Conservation (phyloP, 2,797 vertebrate species). For the Sternotherus odoratus region DNA sequence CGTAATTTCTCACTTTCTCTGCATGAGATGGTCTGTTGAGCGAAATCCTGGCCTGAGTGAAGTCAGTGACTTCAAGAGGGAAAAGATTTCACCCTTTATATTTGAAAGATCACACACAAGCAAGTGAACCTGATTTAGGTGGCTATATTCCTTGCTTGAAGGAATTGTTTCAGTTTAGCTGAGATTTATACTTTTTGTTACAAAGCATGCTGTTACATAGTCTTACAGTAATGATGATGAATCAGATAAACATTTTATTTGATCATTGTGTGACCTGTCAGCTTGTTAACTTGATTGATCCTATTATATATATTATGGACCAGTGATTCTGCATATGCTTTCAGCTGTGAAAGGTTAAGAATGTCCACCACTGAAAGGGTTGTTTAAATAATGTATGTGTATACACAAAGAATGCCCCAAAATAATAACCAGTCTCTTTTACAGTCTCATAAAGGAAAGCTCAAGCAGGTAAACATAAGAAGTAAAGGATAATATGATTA, state of each 20-base stretch:
- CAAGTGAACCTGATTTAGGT: neutral
- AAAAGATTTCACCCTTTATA: neutral
- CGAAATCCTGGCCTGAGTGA: neutral
- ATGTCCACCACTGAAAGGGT: neutral
- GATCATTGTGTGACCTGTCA: fast-evolving
- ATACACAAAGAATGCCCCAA: neutral
- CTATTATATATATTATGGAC: neutral
- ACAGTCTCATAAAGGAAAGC: neutral
- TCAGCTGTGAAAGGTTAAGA: neutral
- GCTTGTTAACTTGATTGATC: fast-evolving
- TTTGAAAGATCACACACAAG: neutral
- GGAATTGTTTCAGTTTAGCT: neutral
- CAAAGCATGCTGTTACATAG: fast-evolving
- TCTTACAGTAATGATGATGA: neutral
- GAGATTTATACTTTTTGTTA: fast-evolving
- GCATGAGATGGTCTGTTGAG: fast-evolving
- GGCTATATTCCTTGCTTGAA: neutral
- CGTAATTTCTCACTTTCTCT: neutral
- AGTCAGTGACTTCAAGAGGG: neutral
- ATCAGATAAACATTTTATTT: neutral
- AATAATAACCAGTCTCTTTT: neutral
- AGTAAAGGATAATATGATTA: neutral
- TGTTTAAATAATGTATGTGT: neutral
- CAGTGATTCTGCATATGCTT: neutral
- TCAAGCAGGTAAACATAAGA: neutral